Evolutionary conservation across 2,113 vertebrate genomes (phyloP).

Genomic region (human (Homo sapiens)): GRCh38 chr11:117820001-117820500

Average conservation of each 20-base stretch:
- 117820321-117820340: background rate
- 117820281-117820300: background rate
- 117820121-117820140: background rate
- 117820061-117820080: background rate
- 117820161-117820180: slow-evolving; percentile 12
- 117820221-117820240: background rate
- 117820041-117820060: rapidly evolving
- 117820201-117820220: background rate
- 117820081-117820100: too few relatives aligned
- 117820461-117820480: background rate
- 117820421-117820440: background rate
- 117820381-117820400: background rate
- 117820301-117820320: background rate
- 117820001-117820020: background rate
- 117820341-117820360: rapidly evolving
- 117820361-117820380: slow-evolving; percentile 30
- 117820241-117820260: background rate
- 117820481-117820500: background rate
- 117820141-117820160: rapidly evolving
- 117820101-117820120: rapidly evolving
- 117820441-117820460: background rate
- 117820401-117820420: rapidly evolving
- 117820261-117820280: background rate
- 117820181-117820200: background rate
- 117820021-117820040: too few relatives aligned